Base-by-base conservation (phyloP, 35 echinoderm and acorn worm species). In the Amphiura filiformis region DNA sequence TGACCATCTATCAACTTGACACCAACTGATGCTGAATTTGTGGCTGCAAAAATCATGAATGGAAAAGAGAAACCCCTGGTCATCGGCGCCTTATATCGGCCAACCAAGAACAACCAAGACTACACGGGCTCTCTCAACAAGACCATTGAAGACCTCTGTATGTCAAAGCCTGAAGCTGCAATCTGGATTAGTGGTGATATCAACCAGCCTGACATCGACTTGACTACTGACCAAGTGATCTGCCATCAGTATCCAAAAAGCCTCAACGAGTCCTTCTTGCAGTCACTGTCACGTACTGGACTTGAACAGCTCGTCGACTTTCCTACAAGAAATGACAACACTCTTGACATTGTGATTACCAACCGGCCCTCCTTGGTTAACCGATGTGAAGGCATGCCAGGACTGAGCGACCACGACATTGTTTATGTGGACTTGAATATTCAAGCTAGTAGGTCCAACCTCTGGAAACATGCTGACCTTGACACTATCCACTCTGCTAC, bases 121-220 rank as follows among this genome's bases (percentile, higher is more conserved):
- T 65, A 85, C 30, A 65, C 64, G 57, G 34, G 0, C 2, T 4
- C 1, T n/a, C 44, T 75, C 0, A 35, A 13, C 30, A 1, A 85
- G 7, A 0, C 3, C 11, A 85, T 85, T 12, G 42, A 65, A 26
- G 52, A 57, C 26, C 20, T 85, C 26, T 85, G 30, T 38, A 3
- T 23, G 20, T 35, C 41, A 3, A 1, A 85, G 22, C 83, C 44
- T 30, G 83, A 34, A 1, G 11, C 9, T 26, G 1, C 52, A 1
- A 36, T 87, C 18, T 78, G 64, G 35, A 36, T 87, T 37, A 34
- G 57, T 39, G 85, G 85, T 1, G 85, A 87, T 37, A 14, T 87
- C 17, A 87, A 87, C 76, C 39, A 79, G 14, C 76, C 36, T 41
- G 64, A 87, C 20, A 36, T 85, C 1, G 14, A 64, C 35, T 85